phyloP scores from a whole-genome alignment of 2,888 invertebrate species.

The Scelioninae gen. 2 region DNA sequence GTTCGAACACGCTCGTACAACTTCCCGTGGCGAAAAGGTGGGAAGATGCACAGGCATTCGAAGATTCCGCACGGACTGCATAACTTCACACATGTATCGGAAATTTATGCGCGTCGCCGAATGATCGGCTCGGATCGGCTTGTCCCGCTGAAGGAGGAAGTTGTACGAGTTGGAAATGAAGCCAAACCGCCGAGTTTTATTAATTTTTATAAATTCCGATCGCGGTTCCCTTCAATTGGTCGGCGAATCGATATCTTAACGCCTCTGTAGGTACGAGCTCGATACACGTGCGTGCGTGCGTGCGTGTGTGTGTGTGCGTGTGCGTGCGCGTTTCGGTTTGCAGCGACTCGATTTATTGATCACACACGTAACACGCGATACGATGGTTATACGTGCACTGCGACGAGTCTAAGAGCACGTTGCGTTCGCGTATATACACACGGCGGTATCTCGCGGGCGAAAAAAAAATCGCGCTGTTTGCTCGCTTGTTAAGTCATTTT shows the following conservation, averaged over 20 bases:
- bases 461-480: slow-evolving; percentile 51
- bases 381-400: slow-evolving; percentile 57
- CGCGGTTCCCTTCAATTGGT: slow-evolving; percentile 31
- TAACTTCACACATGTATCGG: too few relatives aligned
- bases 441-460: slow-evolving; percentile 38
- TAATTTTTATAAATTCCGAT: too few relatives aligned
- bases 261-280: slow-evolving; percentile 43
- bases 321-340: slow-evolving; percentile 63
- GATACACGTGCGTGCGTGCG: slow-evolving; percentile 60
- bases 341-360: slow-evolving; percentile 74
- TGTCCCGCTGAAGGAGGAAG: too few relatives aligned
- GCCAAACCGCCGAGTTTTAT: slow-evolving; percentile 30
- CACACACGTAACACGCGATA: slow-evolving; percentile 71
- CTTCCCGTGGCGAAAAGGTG: too few relatives aligned
- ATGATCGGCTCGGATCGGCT: too few relatives aligned
- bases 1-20: too few relatives aligned
- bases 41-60: too few relatives aligned
- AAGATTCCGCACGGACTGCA: too few relatives aligned
- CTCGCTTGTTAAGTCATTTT: slow-evolving; percentile 44
- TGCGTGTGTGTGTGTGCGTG: too few relatives aligned
- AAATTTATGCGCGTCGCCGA: too few relatives aligned
- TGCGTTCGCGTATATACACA: slow-evolving; percentile 35
- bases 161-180: neutral
- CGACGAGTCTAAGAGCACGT: slow-evolving; percentile 54
- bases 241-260: slow-evolving; percentile 54